Base-by-base conservation (phyloP, 2,113 vertebrate genomes). In the Pongo abelii region DNA sequence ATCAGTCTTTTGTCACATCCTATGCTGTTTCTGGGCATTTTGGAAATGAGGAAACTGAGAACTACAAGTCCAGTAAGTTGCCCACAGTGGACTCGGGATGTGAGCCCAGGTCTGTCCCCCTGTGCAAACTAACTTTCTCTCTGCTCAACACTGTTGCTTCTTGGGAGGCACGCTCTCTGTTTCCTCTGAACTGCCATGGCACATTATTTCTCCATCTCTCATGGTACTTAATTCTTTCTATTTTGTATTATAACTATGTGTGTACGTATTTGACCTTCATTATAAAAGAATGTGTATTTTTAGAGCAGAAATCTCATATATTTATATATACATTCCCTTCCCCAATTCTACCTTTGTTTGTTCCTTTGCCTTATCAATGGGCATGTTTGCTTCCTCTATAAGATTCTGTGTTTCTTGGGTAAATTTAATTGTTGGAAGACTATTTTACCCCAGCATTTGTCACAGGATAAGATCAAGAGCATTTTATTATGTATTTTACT, bases 51-150 rank as follows among this genome's bases (percentile, higher is more conserved):
- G 23, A 69, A 46, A 43, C 32, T 43, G 22, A 89, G 80, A n/a
- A 5, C 1, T 43, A 14, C 18, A 43, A 8, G 50, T 20, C 23
- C 2, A 7, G 32, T 5, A 30, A n/a, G 25, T 32, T 57, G 6
- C 11, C 16, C 35, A 4, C 0, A 1, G 6, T 6, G 17, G 12
- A 35, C 9, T 3, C 6, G 25, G n/a, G 4, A 48, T 4, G 22
- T 5, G 12, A 89, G 48, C 32, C 0, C 57, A 80, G 23, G 23
- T 50, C 5, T 70, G 17, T 13, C 14, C 12, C n/a, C 20, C 35
- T 35, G 3, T 35, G 43, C 13, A 50, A 69, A 74, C 8, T 2
- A 67, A 32, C 30, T 7, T 25, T 23, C 14, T 67, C 10, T 46
- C 50, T 74, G 6, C 8, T 48, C 59, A n/a, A 52, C 32, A 50